Evolutionary conservation across 2,797 vertebrate species (phyloP).

Genomic region (Macropus fuliginosus): DNA sequence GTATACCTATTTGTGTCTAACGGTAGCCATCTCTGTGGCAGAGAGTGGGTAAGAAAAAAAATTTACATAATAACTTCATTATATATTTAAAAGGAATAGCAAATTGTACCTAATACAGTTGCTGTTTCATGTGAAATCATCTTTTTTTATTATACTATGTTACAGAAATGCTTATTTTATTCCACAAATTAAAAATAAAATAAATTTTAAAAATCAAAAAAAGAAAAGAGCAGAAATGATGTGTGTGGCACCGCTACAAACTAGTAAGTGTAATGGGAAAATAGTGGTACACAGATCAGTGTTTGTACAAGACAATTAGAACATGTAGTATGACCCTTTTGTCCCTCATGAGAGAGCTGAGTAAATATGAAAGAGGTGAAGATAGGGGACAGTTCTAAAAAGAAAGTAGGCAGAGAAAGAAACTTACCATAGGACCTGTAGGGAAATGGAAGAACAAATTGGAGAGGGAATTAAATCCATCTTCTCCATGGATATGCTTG

Average conservation of each 20-base stretch:
- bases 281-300: neutral
- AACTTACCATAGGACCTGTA: neutral
- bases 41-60: neutral
- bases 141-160: neutral
- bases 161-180: neutral
- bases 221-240: neutral
- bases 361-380: neutral
- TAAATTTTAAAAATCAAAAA: neutral
- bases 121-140: neutral
- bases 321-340: rapidly evolving
- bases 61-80: neutral
- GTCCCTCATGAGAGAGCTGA: neutral
- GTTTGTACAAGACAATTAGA: neutral
- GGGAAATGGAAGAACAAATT: constrained; percentile 17
- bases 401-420: neutral
- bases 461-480: neutral
- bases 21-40: neutral
- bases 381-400: neutral
- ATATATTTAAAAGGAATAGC: neutral
- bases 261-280: neutral
- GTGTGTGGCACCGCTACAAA: neutral
- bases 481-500: neutral
- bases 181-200: neutral
- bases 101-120: neutral
- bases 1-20: neutral